A percentile compares a stretch with the other conserved stretches of the same genome.
These are phyloP conservation scores for Julus scandinavius DNA, from an alignment of 2,888 invertebrate species.

Conservation along the genomic window DNA sequence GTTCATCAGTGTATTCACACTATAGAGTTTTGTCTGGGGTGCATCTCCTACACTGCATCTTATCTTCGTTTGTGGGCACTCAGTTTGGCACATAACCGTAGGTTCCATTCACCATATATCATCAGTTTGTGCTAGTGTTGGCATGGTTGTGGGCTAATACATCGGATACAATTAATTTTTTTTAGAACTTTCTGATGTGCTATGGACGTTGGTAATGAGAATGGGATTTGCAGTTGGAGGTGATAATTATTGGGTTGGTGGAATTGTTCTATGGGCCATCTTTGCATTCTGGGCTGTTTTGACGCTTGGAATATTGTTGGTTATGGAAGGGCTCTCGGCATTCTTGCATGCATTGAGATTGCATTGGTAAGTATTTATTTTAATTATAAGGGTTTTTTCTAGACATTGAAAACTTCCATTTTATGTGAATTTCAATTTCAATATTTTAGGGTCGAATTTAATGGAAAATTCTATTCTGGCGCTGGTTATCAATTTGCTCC, in stretches of 20 bases:
- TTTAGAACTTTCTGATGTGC: conserved; percentile 84
- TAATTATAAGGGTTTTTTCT: neutral
- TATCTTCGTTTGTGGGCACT: conserved; percentile 58
- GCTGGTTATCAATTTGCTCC: conserved; percentile 91
- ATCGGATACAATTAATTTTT: too few species aligned
- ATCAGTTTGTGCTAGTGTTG: conserved; percentile 58
- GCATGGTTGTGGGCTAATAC: neutral
- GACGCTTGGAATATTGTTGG: conserved; percentile 92
- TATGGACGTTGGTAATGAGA: conserved; percentile 92
- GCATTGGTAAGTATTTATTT: conserved; percentile 80
- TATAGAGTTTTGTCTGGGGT: conserved; percentile 57
- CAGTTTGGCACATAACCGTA: conserved; percentile 57
- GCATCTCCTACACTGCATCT: conserved; percentile 57
- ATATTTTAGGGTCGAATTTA: conserved; percentile 89
- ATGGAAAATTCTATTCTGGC: conserved; percentile 96
- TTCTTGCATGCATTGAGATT: conserved; percentile 97
- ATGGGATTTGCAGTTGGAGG: conserved; percentile 75
- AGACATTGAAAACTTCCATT: neutral
- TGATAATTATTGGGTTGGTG: conserved; percentile 78
- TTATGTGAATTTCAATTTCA: neutral
- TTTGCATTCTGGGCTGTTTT: conserved; percentile 94
- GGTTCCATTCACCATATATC: conserved; percentile 53
- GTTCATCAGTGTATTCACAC: conserved; percentile 58
- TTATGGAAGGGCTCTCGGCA: conserved; percentile 99
- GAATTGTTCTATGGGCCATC: conserved; percentile 82